Evolutionary conservation across 2,888 invertebrate genomes (phyloP), one percentile per base, ranked within the genome.

Genomic region (Drosophila mulleri): DNA sequence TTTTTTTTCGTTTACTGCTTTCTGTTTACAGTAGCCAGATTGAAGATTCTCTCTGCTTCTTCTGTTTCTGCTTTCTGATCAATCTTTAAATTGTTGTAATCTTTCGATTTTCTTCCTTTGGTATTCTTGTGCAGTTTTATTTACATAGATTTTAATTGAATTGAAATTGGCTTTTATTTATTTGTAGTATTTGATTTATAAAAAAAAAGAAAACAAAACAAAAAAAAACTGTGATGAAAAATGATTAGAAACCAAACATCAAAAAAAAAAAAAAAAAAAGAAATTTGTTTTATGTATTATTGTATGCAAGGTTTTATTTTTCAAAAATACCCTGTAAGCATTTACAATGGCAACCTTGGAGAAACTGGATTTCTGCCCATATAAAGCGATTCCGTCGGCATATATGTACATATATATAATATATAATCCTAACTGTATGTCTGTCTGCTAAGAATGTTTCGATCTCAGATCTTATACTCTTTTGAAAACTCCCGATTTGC

Each of bases 61-160:
- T 65, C 26, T 44, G 11, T 6, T 26, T 16, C 16, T 29, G n/a
- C n/a, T 53, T 65, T 57, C 26, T 54, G 35, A 3, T 29, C n/a
- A 11, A 11, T 48, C 29, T 3, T 47, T 9, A 47, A 26, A n/a
- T 29, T 48, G n/a, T n/a, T 48, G 9, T 16, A 35, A 26, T 56
- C 14, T 6, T 64, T 41, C 12, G 23, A 32, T 35, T 59, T 58
- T 29, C 52, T 39, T 54, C 59, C 54, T 71, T 66, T 64, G 68
- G 82, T 73, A 79, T 84, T 83, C 47, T 79, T 77, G 88, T 85
- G 72, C 80, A 83, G 83, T 83, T 85, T 85, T 79, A 85, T 88
- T 85, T 72, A 68, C 65, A 62, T 56, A 56, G 12, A 39, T 20
- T 52, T 56, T 20, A 47, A 47, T 72, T 63, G 26, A 56, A 59